phyloP scores from a whole-genome alignment of 2,888 invertebrate species.

The Drosophila melanosoma region DNA sequence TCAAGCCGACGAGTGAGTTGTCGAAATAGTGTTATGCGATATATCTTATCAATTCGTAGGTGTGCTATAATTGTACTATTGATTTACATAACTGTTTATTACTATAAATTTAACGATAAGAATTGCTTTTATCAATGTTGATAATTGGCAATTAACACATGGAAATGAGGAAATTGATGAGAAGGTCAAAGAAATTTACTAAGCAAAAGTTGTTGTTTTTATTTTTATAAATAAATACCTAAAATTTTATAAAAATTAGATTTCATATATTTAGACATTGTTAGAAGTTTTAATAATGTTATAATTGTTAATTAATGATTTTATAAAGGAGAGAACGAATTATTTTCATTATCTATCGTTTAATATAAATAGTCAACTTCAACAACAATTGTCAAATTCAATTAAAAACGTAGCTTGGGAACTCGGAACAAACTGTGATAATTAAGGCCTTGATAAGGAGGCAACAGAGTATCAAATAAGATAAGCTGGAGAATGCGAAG shows the following conservation, averaged over 20 bases:
- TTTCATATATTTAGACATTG: too few species aligned
- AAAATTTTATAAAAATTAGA: neutral
- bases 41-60: conserved; percentile 11
- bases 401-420: neutral
- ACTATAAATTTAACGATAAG: neutral
- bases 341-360: neutral
- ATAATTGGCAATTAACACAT: neutral
- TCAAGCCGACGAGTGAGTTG: neutral
- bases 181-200: neutral
- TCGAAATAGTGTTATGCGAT: conserved; percentile 8
- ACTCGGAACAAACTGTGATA: conserved; percentile 1
- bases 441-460: conserved; percentile 10
- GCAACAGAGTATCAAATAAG: conserved; percentile 16
- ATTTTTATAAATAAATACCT: neutral
- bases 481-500: conserved; percentile 12
- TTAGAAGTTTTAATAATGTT: too few species aligned
- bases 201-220: neutral
- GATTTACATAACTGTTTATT: neutral
- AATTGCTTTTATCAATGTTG: neutral
- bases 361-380: neutral
- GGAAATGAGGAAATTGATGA: neutral
- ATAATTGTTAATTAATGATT: too few species aligned
- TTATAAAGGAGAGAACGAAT: neutral
- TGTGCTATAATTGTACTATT: neutral
- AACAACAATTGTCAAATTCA: neutral